Base-by-base conservation (phyloP, 2,113 vertebrate genomes). In the Ochotona princeps region DNA sequence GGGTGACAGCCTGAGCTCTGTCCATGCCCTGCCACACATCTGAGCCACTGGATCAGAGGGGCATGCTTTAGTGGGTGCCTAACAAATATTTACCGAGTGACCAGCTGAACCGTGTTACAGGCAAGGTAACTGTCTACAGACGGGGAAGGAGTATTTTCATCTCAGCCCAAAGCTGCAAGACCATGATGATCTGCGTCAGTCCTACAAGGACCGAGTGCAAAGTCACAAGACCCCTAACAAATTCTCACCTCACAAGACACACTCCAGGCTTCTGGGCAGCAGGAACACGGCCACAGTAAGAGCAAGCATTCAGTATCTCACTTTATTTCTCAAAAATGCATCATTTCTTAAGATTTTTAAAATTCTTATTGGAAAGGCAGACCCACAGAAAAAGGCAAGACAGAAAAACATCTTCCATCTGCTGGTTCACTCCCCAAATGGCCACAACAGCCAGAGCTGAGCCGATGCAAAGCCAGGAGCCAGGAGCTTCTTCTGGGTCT, bases 41-140 rank as follows among this genome's bases (percentile, higher is more conserved):
- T 83, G 87, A 47, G 65, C 61, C 70, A 80, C 26, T 72, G 54
- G 75, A 92, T 94, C 72, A 86, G 88, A 95, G 17, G 26, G 38
- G 89, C 10, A 80, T 80, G 54, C 17, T 90, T 88, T 84, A 74
- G 54, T 65, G 65, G 74, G 74, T 57, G 70, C 57, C 79, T 90
- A 84, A 84, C 66, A 89, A 73, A 67, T 75, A 92, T 57, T n/a
- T 81, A 49, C 90, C 86, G 35, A 96, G 83, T 78, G 87, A 67
- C 47, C 75, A 86, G 38, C 81, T 86, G 51, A 85, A 51, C 93
- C 92, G 30, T 78, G 60, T 66, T 72, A 85, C 61, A 47, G 72
- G 47, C 44, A 66, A 61, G 73, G 38, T 5, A 8, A 30, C n/a
- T 26, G 81, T 12, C 79, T 61, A 87, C 47, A 90, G 35, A 87